phyloP scores from a whole-genome alignment of 2,888 invertebrate genomes.

The Leucophora obtusa region DNA sequence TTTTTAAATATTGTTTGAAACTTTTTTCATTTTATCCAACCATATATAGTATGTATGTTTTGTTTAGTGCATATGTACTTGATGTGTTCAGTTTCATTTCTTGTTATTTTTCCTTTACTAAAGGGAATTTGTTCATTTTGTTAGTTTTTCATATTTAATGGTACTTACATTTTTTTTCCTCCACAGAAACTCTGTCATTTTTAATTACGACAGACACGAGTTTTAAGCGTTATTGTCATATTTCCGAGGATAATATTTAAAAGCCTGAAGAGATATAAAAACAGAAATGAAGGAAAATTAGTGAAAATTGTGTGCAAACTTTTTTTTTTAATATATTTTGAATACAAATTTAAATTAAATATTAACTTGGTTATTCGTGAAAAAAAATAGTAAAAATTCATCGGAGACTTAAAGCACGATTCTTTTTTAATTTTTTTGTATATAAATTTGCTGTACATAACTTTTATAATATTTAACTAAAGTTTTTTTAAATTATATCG shows the following conservation, averaged over 20 bases:
- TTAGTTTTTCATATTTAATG: constrained; percentile 59
- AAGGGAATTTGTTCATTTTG: constrained; percentile 64
- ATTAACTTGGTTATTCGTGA: too few relatives aligned
- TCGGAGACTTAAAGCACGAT: too few relatives aligned
- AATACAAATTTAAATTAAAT: too few relatives aligned
- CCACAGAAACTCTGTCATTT: constrained; percentile 32
- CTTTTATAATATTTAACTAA: too few relatives aligned
- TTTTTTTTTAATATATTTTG: too few relatives aligned
- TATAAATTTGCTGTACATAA: too few relatives aligned
- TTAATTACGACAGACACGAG: constrained; percentile 39
- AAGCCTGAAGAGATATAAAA: constrained; percentile 48
- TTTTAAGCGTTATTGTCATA: constrained; percentile 31
- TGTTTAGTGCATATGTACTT: not conserved
- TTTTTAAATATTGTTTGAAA: too few relatives aligned
- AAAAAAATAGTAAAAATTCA: too few relatives aligned
- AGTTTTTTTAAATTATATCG: too few relatives aligned
- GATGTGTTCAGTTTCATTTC: not conserved
- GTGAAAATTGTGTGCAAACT: not conserved
- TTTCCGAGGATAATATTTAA: constrained; percentile 47
- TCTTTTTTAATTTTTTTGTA: too few relatives aligned
- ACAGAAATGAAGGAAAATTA: constrained; percentile 1
- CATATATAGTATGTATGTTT: not conserved
- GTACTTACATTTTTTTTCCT: constrained; percentile 41
- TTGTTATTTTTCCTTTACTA: constrained; percentile 14
- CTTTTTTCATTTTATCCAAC: not conserved